Evolutionary conservation across 2,113 vertebrate genomes (phyloP), one percentile per base, ranked within the genome.

Genomic region (Drymodes brunneopygia): DNA sequence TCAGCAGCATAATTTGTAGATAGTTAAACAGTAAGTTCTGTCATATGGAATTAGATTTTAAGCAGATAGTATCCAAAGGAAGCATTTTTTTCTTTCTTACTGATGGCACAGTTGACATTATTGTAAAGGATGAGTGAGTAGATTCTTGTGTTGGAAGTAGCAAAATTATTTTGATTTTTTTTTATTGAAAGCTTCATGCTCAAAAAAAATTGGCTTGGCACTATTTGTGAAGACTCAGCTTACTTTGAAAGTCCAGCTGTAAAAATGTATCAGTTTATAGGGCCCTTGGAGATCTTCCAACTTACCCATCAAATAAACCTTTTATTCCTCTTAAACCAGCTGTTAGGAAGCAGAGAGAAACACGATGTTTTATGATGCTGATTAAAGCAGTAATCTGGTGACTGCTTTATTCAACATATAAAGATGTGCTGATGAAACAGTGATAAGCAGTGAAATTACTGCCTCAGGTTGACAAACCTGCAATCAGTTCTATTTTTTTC

Each of bases 401-500:
- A 87, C 50, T 95, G 38, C 74, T 93, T 94, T 83, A 79, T 93
- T 90, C 93, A 82, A 57, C 35, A 3, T 13, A 82, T 57, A 77
- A 95, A 95, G 90, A 93, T 90, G 77, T 3, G 6, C 90, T 95
- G 90, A 95, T 94, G 94, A 90, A 94, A 62, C 47, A n/a, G 36
- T 31, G 58, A 91, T 58, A 92, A 95, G 81, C 81, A 90, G 91
- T 72, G 33, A 85, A 94, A 95, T 92, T 89, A 56, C 85, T 92
- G 74, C 81, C 62, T 91, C 94, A 94, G 87, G 89, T 94, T 97
- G 83, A 93, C 78, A 95, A 95, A 96, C 88, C 71, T 95, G 87
- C 82, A 94, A 97, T 95, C 90, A 95, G 29, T 50, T 95, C 66
- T 70, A 2, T 11, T 77, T 85, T 72, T 71, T 87, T 4, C 29